Conservation (phyloP, 2,888 invertebrate species). For the Nycteola revayana region DNA sequence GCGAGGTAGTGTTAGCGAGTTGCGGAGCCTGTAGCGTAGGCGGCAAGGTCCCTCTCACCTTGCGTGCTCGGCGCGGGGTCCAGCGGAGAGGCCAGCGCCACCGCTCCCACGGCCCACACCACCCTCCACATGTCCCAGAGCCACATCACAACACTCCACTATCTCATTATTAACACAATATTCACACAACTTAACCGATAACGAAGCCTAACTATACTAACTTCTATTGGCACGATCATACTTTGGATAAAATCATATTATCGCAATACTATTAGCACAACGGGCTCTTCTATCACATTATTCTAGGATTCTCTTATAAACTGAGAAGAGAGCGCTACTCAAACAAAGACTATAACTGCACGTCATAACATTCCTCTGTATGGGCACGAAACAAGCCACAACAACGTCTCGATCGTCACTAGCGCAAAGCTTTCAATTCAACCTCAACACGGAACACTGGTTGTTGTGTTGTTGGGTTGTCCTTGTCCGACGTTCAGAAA, state of each 20-base stretch:
- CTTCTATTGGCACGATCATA: conserved; percentile 78
- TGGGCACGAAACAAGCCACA: conserved; percentile 46
- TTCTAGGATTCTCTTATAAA: conserved; percentile 47
- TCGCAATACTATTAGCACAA: conserved; percentile 45
- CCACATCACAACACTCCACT: conserved; percentile 81
- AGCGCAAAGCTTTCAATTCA: conserved; percentile 11
- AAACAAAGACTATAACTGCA: conserved; percentile 78
- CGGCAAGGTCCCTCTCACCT: conserved; percentile 73
- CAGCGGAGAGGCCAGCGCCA: conserved; percentile 67
- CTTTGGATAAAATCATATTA: conserved; percentile 71
- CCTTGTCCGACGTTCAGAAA: not conserved
- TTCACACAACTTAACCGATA: conserved; percentile 78
- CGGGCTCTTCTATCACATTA: conserved; percentile 63
- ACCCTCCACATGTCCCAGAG: conserved; percentile 79
- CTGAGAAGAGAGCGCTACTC: conserved; percentile 60
- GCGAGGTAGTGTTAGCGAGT: conserved; percentile 22
- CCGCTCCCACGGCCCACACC: conserved; percentile 69
- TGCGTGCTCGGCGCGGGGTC: conserved; percentile 64
- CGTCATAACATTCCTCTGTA: conserved; percentile 77
- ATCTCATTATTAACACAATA: conserved; percentile 82
- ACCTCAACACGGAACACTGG: conserved; percentile 4
- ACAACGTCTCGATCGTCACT: conserved; percentile 54
- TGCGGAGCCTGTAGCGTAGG: conserved; percentile 46
- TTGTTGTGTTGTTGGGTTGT: conserved; percentile 10
- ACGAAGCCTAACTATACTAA: conserved; percentile 77